phyloP scores from a whole-genome alignment of 2,113 vertebrate genomes.

The Sapayoa aenigma region DNA sequence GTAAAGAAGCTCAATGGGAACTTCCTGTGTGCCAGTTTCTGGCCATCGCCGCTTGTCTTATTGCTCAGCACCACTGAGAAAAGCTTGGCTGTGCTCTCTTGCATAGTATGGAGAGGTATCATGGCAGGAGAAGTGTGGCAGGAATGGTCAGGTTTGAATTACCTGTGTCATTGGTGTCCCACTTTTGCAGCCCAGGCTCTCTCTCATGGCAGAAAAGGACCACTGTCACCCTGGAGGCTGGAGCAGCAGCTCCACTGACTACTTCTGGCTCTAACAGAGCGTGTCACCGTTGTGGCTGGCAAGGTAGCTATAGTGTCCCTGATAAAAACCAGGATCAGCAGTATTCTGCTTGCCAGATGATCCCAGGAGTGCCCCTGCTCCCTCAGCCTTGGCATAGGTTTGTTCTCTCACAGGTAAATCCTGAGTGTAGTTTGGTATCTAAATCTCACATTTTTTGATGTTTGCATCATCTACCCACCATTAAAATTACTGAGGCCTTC shows the following conservation, averaged over 20 bases:
- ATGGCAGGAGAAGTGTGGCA: neutral
- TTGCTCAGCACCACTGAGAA: neutral
- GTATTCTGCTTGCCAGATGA: neutral
- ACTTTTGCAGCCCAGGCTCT: neutral
- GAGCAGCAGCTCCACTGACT: neutral
- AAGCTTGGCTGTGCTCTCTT: neutral
- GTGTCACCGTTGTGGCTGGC: neutral
- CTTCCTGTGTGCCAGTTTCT: neutral
- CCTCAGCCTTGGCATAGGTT: neutral
- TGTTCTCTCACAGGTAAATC: neutral
- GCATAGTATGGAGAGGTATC: neutral
- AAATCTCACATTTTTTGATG: neutral
- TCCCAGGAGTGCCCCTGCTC: neutral
- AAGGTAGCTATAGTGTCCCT: neutral
- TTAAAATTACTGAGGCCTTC: neutral
- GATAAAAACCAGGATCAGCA: rapidly evolving
- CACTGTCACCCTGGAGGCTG: neutral
- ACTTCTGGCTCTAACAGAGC: neutral
- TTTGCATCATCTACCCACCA: neutral
- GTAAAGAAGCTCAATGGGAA: neutral
- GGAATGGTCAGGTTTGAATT: neutral
- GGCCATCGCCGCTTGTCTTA: neutral
- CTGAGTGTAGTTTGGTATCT: neutral
- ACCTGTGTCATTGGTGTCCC: neutral
- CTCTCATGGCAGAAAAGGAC: neutral